phyloP scores from a whole-genome alignment of 2,888 invertebrate genomes.

The Drosophila nigricruria region DNA sequence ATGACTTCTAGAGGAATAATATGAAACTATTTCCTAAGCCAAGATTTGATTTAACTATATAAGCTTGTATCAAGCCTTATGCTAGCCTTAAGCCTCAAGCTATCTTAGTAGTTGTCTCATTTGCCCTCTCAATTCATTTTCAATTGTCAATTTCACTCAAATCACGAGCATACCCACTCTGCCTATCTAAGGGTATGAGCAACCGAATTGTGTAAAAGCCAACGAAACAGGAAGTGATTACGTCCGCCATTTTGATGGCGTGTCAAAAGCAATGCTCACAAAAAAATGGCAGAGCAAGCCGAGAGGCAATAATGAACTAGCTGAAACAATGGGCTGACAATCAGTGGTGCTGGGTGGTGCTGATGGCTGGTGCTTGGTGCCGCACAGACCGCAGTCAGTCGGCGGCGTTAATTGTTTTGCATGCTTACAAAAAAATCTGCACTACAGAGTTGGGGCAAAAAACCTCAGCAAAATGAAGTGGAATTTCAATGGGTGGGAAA shows the following conservation, averaged over 20 bases:
- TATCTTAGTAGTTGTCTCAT: too few species aligned
- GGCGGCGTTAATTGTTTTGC: constrained; percentile 66
- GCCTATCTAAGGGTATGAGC: constrained; percentile 1
- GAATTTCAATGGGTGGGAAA: background rate
- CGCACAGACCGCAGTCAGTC: constrained; percentile 54
- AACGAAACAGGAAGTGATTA: constrained; percentile 77
- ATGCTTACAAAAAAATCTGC: constrained; percentile 14
- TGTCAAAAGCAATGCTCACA: constrained; percentile 63
- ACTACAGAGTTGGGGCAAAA: background rate
- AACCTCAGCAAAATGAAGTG: background rate
- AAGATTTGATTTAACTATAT: too few species aligned
- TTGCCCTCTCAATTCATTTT: too few species aligned
- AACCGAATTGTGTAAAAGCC: constrained; percentile 45
- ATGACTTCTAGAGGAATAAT: too few species aligned
- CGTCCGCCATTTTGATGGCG: constrained; percentile 70
- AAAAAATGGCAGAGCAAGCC: constrained; percentile 24
- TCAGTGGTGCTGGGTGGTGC: constrained; percentile 37
- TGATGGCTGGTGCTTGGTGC: constrained; percentile 20
- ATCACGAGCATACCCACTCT: background rate
- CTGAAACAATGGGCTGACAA: constrained; percentile 74
- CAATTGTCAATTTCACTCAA: background rate
- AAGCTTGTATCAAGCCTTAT: too few species aligned
- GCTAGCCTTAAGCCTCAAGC: too few species aligned
- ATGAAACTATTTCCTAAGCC: too few species aligned
- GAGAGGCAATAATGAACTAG: constrained; percentile 66